These are phyloP conservation scores for Clarias fuscus DNA, from an alignment of 2,797 vertebrate genomes.

Conservation along the genomic window DNA sequence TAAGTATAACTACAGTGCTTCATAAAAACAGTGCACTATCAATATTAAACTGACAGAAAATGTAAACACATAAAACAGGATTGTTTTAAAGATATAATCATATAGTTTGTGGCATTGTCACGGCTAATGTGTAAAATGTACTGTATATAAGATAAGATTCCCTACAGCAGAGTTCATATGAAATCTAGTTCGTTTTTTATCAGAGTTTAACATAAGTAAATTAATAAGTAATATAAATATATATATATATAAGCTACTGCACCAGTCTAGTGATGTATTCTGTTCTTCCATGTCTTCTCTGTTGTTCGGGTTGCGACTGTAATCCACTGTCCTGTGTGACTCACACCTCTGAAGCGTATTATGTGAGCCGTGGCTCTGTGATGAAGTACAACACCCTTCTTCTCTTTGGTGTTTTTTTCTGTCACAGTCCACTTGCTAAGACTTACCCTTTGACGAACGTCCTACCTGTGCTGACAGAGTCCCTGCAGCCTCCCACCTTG, in stretches of 20 bases:
- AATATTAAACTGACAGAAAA: too few species aligned
- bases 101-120: too few species aligned
- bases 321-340: background rate
- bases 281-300: conserved; percentile 1
- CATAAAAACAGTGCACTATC: too few species aligned
- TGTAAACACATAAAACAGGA: too few species aligned
- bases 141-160: too few species aligned
- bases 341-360: background rate
- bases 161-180: background rate
- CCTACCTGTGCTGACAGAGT: conserved; percentile 12
- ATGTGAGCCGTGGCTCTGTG: background rate
- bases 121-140: too few species aligned
- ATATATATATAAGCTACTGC: background rate
- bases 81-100: too few species aligned
- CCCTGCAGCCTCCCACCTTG: background rate
- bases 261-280: background rate
- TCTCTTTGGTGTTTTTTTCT: background rate
- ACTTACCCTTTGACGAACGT: background rate
- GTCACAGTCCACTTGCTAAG: background rate
- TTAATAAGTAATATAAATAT: too few species aligned
- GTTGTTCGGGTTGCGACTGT: background rate
- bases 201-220: background rate
- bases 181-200: too few species aligned
- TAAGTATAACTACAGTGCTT: too few species aligned
- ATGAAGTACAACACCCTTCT: background rate